Base-by-base conservation (phyloP, 1,140 invertebrate genomes). In the Leptopilina clavipes region DNA sequence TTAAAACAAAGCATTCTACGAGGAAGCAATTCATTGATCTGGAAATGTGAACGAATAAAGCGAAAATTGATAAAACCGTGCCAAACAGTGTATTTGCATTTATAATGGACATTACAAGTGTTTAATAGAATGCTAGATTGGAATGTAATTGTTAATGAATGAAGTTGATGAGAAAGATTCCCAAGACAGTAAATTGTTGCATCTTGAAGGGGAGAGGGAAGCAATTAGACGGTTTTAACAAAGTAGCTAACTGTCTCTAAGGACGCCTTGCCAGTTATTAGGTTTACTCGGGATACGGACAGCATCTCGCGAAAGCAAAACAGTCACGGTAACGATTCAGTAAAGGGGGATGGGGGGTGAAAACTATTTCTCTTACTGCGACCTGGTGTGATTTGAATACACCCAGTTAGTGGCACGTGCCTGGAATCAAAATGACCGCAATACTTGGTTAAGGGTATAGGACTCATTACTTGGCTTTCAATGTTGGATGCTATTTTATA, bases 341-440 rank as follows among this genome's bases (percentile, higher is more conserved):
- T 78, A 76, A 76, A 65, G 31, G 54, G 70, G 0, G 45, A 73
- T 54, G 74, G 59, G 76, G 74, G 79, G 78, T 74, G 83, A 84
- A 87, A 89, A 89, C 87, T 88, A 89, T 89, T 89, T 88, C 87
- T 87, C 87, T 89, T 86, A 83, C 82, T 84, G 81, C 77, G 76
- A 71, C 79, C 75, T 76, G 79, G 85, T 88, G 88, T 89, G 89
- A 89, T 89, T 90, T 90, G 88, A 90, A 89, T 89, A 88, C 86
- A 89, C 84, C 85, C 88, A 89, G 88, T 90, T 89, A 90, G 87
- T 79, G 82, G 85, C 86, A 79, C 89, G 89, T 90, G 88, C 83
- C 84, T 76, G 70, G 87, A 89, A 85, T 89, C 81, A 78, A 74
- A 82, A 85, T 85, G 25, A n/a, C 71, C 52, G 52, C 82, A 81